These are phyloP conservation scores for Elanus axillaris DNA, from an alignment of 2,113 vertebrate species.

Conservation along the genomic window DNA sequence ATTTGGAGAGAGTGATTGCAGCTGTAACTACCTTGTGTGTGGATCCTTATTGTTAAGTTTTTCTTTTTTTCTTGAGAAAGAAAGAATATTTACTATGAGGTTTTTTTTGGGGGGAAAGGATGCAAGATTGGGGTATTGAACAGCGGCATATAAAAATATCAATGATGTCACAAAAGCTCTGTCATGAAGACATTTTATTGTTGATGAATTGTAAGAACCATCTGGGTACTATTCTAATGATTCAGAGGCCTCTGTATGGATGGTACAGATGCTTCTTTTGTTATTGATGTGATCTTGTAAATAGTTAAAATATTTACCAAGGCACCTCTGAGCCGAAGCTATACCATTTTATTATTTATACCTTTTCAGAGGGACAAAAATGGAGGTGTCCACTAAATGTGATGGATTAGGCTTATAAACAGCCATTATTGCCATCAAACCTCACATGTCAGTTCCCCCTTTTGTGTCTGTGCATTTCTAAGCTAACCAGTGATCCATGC, in stretches of 20 bases:
- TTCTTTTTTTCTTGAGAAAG: not conserved
- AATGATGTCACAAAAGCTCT: slow-evolving; percentile 54
- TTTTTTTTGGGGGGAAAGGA: not conserved
- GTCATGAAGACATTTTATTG: slow-evolving; percentile 65
- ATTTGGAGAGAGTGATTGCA: not conserved
- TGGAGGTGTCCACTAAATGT: slow-evolving; percentile 99
- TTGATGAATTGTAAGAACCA: slow-evolving; percentile 83
- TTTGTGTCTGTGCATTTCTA: slow-evolving; percentile 97
- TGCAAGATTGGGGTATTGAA: slow-evolving; percentile 9
- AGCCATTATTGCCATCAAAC: slow-evolving; percentile 97
- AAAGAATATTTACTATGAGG: not conserved
- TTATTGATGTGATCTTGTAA: slow-evolving; percentile 91
- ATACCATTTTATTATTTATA: slow-evolving; percentile 97
- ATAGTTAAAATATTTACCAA: slow-evolving; percentile 99
- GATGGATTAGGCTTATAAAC: slow-evolving; percentile 99
- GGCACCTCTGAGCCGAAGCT: slow-evolving; percentile 80
- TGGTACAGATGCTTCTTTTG: slow-evolving; percentile 96
- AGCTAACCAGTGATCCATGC: slow-evolving; percentile 99
- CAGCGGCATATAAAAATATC: slow-evolving; percentile 59
- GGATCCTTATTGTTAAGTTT: not conserved
- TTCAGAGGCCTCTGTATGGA: slow-evolving; percentile 70
- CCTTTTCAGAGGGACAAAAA: slow-evolving; percentile 97
- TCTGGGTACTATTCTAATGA: slow-evolving; percentile 85
- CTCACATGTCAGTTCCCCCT: slow-evolving; percentile 93
- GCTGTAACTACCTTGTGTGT: not conserved